phyloP scores from a whole-genome alignment of 2,113 vertebrate species.

The Phrynocephalus versicolor region DNA sequence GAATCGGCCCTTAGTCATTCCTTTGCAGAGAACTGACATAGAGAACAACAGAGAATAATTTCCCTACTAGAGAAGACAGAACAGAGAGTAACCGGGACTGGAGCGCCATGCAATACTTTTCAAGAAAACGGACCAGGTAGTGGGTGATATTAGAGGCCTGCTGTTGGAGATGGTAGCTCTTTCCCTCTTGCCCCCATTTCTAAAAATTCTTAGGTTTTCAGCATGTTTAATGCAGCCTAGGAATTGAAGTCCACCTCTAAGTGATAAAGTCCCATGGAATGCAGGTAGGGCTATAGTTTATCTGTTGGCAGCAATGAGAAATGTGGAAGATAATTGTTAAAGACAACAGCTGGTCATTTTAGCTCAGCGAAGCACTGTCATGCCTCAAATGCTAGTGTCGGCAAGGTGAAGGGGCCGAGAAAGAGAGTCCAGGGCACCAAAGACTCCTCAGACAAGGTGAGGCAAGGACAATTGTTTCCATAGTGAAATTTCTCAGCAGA shows the following conservation, averaged over 20 bases:
- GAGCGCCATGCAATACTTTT: background rate
- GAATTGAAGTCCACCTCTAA: background rate
- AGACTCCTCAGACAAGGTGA: background rate
- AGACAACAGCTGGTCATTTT: background rate
- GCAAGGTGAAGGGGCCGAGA: background rate
- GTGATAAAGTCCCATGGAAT: background rate
- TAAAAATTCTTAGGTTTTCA: background rate
- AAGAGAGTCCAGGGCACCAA: background rate
- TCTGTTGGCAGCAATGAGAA: background rate
- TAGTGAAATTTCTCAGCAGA: background rate
- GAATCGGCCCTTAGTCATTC: too few species aligned
- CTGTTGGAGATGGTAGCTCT: background rate
- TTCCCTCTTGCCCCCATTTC: background rate
- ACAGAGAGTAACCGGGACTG: background rate
- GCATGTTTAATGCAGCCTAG: background rate
- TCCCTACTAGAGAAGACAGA: background rate
- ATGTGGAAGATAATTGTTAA: background rate
- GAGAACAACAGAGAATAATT: background rate
- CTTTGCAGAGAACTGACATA: too few species aligned
- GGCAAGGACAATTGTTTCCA: background rate
- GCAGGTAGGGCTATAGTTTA: background rate
- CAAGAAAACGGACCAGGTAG: background rate
- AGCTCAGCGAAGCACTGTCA: background rate
- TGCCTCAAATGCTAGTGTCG: background rate
- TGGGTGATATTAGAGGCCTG: background rate